Evolutionary conservation across 2,888 invertebrate species (phyloP).

Genomic region (Stenodema calcarata): DNA sequence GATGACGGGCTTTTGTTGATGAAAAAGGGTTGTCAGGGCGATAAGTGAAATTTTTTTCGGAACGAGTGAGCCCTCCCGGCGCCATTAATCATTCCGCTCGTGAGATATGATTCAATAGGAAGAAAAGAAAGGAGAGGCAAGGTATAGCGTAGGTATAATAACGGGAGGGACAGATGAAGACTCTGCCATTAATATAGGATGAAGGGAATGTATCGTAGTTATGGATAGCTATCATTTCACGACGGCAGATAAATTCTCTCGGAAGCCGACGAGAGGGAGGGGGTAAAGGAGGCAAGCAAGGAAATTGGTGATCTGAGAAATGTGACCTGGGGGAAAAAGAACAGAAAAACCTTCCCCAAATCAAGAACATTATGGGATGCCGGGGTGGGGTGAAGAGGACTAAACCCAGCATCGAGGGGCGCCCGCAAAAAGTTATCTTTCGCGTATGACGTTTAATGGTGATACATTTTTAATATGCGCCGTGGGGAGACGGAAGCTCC

Average conservation of each 20-base stretch:
- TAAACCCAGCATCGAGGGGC: neutral
- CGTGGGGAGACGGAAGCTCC: constrained; percentile 32
- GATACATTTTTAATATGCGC: constrained; percentile 54
- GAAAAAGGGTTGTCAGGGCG: constrained; percentile 11
- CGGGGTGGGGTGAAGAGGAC: neutral
- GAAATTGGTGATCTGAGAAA: constrained; percentile 48
- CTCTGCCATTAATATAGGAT: constrained; percentile 45
- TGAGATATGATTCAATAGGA: constrained; percentile 45
- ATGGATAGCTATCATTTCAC: constrained; percentile 47
- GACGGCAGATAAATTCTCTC: constrained; percentile 44
- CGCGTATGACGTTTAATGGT: constrained; percentile 54
- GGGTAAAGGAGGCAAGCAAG: constrained; percentile 34
- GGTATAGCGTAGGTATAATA: constrained; percentile 36
- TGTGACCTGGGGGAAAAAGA: constrained; percentile 43
- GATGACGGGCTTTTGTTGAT: neutral
- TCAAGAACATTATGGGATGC: constrained; percentile 35
- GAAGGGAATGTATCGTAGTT: constrained; percentile 49
- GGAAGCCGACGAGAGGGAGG: neutral
- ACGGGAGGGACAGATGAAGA: constrained; percentile 48
- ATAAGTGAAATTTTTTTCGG: constrained; percentile 43
- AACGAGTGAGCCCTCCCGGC: neutral
- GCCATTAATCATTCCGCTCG: constrained; percentile 36
- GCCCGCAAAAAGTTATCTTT: constrained; percentile 38
- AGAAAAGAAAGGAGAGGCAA: constrained; percentile 20
- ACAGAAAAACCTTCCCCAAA: constrained; percentile 42